Evolutionary conservation across 2,113 vertebrate species (phyloP).

Genomic region (Istiophorus platypterus): DNA sequence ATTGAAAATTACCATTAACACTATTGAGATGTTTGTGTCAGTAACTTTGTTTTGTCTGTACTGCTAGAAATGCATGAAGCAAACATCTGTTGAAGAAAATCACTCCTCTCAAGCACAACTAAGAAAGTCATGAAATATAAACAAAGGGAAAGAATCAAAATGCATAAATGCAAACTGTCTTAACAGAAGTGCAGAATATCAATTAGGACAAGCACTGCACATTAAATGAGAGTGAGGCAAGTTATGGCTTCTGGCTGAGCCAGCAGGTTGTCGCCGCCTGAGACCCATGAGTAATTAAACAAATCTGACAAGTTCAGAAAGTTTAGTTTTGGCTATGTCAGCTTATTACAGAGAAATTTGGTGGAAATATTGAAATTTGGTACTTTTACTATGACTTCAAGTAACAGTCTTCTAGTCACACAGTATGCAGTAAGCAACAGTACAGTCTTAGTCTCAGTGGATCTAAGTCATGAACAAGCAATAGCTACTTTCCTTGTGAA

Average conservation of each 20-base stretch:
- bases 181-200: too few species aligned
- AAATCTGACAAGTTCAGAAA: constrained; percentile 4
- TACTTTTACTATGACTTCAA: background rate
- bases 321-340: background rate
- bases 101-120: constrained; percentile 2
- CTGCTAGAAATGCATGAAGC: constrained; percentile 8
- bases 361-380: constrained; percentile 16
- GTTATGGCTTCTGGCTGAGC: constrained; percentile 15
- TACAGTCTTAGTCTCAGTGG: background rate
- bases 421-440: background rate
- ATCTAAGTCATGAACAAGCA: background rate
- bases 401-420: background rate
- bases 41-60: constrained; percentile 17
- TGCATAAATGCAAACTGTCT: background rate
- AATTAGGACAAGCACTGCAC: too few species aligned
- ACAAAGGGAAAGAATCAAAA: background rate
- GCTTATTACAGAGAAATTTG: background rate
- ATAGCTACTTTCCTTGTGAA: background rate
- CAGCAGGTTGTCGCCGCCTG: constrained; percentile 3
- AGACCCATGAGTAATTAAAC: background rate
- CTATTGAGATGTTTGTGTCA: constrained; percentile 3
- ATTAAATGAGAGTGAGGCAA: background rate
- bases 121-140: background rate
- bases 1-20: constrained; percentile 5
- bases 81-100: constrained; percentile 17